Percentiles rank a stretch among this genome's conserved stretches.
Evolutionary conservation across 2,113 vertebrate species (phyloP).

Genomic region (Origma solitaria): DNA sequence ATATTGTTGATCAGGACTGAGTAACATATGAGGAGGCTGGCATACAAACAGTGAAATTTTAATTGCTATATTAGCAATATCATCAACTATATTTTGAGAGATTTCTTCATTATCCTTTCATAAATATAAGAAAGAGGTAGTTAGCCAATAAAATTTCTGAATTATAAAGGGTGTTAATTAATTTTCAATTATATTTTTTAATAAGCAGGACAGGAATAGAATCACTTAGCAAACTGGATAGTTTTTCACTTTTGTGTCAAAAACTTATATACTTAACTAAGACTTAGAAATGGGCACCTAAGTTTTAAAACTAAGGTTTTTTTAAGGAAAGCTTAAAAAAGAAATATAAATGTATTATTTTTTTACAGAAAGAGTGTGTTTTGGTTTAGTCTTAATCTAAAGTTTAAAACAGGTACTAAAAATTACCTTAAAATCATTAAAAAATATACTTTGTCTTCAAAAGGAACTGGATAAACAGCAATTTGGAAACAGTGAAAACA

Average conservation of each 20-base stretch:
- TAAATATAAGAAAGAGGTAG: background rate
- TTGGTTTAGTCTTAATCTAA: background rate
- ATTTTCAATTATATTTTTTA: background rate
- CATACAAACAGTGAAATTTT: background rate
- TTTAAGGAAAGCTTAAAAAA: background rate
- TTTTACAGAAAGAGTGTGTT: background rate
- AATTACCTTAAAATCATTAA: background rate
- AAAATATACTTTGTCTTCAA: background rate
- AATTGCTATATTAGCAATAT: background rate
- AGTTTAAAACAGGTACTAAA: background rate
- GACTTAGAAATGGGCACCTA: background rate
- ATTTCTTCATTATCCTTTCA: background rate
- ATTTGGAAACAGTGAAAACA: background rate
- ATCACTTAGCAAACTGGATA: background rate
- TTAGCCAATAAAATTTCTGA: background rate
- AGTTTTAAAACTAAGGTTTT: background rate
- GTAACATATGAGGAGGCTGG: background rate
- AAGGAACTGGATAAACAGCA: background rate
- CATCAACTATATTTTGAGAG: background rate
- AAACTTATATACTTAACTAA: background rate
- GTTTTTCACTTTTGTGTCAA: background rate
- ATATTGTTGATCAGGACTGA: background rate
- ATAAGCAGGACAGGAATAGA: background rate
- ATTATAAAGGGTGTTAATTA: background rate
- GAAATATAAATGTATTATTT: rapidly evolving